phyloP scores from a whole-genome alignment of 2,888 invertebrate genomes.

The Agonopterix subpropinquella region DNA sequence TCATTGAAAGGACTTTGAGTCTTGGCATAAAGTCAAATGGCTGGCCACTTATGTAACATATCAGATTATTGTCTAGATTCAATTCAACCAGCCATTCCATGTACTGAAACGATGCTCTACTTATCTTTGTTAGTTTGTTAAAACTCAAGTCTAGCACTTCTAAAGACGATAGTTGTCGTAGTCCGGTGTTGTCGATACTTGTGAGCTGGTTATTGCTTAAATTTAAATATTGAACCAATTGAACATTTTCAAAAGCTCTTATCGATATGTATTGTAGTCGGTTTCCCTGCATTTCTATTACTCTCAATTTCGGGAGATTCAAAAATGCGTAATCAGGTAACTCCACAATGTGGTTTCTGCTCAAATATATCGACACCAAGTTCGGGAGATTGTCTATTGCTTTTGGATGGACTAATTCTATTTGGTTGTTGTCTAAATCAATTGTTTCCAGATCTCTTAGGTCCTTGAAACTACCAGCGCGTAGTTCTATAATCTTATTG shows the following conservation, averaged over 20 bases:
- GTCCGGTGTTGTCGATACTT: slow-evolving; percentile 83
- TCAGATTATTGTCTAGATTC: slow-evolving; percentile 88
- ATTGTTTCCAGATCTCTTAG: slow-evolving; percentile 82
- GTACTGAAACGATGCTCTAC: slow-evolving; percentile 80
- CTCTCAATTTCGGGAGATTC: slow-evolving; percentile 83
- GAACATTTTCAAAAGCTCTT: slow-evolving; percentile 85
- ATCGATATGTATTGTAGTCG: slow-evolving; percentile 82
- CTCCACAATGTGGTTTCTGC: slow-evolving; percentile 83
- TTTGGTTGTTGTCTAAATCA: slow-evolving; percentile 87
- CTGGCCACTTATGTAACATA: slow-evolving; percentile 86
- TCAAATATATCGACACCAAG: slow-evolving; percentile 80
- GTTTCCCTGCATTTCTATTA: slow-evolving; percentile 88
- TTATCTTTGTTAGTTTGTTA: slow-evolving; percentile 82
- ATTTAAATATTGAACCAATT: slow-evolving; percentile 87
- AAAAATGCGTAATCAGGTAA: slow-evolving; percentile 85
- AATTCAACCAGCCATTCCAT: slow-evolving; percentile 93
- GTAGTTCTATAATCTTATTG: slow-evolving; percentile 83
- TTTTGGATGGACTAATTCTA: slow-evolving; percentile 83
- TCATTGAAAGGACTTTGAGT: slow-evolving; percentile 85
- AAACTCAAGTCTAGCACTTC: slow-evolving; percentile 91
- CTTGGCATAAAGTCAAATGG: slow-evolving; percentile 91
- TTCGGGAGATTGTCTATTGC: slow-evolving; percentile 82
- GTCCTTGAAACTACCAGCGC: slow-evolving; percentile 82
- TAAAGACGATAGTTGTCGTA: slow-evolving; percentile 83
- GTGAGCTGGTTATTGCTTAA: slow-evolving; percentile 87